These are phyloP conservation scores for Catonia carolina DNA, from an alignment of 2,888 invertebrate species.

Conservation along the genomic window DNA sequence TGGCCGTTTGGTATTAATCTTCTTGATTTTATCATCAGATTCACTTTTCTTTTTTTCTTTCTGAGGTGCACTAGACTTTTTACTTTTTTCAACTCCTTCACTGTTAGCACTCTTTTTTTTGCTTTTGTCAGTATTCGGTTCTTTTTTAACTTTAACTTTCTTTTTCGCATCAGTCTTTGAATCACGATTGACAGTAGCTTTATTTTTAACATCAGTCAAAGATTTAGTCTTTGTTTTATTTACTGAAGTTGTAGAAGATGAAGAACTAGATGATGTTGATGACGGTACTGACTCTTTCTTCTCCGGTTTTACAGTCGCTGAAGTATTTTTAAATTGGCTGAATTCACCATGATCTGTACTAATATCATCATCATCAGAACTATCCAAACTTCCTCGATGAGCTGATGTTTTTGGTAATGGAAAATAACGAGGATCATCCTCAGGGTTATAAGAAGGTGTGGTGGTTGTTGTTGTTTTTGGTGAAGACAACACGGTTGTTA, in stretches of 20 bases:
- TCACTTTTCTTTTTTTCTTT: no score
- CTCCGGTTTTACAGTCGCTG: not conserved
- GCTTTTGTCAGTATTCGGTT: no score
- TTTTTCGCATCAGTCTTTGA: not conserved
- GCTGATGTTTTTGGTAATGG: conserved; percentile 55
- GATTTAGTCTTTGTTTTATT: not conserved
- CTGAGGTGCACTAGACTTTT: no score
- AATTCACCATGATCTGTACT: conserved; percentile 46
- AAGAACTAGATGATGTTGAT: no score
- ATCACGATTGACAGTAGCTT: not conserved
- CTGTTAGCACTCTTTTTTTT: no score
- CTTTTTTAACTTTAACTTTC: not conserved
- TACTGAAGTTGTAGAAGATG: no score
- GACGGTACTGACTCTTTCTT: no score
- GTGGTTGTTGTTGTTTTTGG: conserved; percentile 43
- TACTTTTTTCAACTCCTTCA: no score
- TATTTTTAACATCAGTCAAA: not conserved
- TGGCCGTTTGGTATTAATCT: no score
- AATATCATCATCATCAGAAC: conserved; percentile 57
- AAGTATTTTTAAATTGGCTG: not conserved
- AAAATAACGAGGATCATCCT: conserved; percentile 67
- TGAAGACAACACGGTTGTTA: conserved; percentile 42
- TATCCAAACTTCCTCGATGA: conserved; percentile 55
- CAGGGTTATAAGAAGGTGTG: conserved; percentile 41
- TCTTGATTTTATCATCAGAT: no score